A percentile compares a stretch with the other conserved stretches of the same genome.
These are phyloP conservation scores for Norana najaformis DNA, from an alignment of 2,888 invertebrate genomes.

Conservation along the genomic window DNA sequence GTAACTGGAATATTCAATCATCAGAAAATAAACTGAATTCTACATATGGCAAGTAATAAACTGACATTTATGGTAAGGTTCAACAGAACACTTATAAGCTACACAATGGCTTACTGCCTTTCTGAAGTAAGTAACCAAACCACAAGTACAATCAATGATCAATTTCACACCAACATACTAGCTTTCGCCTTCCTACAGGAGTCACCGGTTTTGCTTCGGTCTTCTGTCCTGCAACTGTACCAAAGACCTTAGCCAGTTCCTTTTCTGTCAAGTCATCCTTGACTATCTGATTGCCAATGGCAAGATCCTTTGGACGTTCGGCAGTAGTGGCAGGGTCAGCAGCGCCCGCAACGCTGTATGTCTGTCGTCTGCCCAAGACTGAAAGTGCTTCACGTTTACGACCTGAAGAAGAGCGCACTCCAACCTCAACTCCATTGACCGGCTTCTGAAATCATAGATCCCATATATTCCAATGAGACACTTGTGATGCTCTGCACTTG, in stretches of 20 bases:
- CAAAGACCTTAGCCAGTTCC: slow-evolving; percentile 14
- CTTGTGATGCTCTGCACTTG: not conserved
- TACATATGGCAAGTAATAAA: too few species aligned
- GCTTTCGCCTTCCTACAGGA: not conserved
- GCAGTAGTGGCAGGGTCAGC: not conserved
- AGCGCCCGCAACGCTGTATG: not conserved
- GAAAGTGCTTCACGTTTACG: not conserved
- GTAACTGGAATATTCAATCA: too few species aligned
- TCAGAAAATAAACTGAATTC: not conserved
- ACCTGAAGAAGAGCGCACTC: not conserved
- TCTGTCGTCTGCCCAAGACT: not conserved
- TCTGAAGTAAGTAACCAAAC: not conserved
- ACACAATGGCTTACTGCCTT: not conserved
- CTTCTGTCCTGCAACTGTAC: not conserved
- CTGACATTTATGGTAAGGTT: too few species aligned
- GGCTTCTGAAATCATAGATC: not conserved
- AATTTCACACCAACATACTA: slow-evolving; percentile 7
- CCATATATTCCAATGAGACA: not conserved
- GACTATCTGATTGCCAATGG: not conserved
- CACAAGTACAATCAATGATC: not conserved
- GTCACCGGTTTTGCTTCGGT: not conserved
- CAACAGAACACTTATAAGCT: not conserved
- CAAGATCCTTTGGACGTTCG: not conserved
- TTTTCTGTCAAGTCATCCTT: not conserved
- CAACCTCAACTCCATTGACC: not conserved